Evolutionary conservation across 2,888 invertebrate genomes (phyloP).

Genomic region (Lordiphosa andalusiaca): DNA sequence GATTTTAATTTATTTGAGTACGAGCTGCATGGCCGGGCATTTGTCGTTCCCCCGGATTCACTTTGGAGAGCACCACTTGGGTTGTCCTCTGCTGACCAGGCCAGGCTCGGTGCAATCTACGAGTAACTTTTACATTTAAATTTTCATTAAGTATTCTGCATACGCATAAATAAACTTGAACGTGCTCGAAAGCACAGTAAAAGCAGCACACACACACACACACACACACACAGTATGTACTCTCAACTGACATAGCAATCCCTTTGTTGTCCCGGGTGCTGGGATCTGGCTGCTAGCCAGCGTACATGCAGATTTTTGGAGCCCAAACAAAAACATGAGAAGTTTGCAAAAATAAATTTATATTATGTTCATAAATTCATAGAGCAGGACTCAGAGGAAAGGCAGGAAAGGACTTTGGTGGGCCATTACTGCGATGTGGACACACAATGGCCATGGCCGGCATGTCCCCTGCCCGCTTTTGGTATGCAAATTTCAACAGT

Average conservation of each 20-base stretch:
- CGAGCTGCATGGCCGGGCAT: neutral
- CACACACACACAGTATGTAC: slow-evolving; percentile 23
- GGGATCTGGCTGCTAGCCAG: slow-evolving; percentile 26
- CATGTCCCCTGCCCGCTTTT: slow-evolving; percentile 45
- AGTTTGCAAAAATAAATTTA: slow-evolving; percentile 78
- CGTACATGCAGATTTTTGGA: slow-evolving; percentile 63
- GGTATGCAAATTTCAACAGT: slow-evolving; percentile 72
- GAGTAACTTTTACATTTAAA: slow-evolving; percentile 74
- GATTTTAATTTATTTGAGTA: slow-evolving; percentile 14
- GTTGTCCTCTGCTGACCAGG: slow-evolving; percentile 8
- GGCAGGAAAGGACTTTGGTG: slow-evolving; percentile 47
- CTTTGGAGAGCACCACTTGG: neutral
- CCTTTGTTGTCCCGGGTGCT: slow-evolving; percentile 57
- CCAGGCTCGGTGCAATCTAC: slow-evolving; percentile 47
- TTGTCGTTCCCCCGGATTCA: neutral
- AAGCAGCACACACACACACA: slow-evolving; percentile 44
- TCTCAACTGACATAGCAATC: slow-evolving; percentile 60
- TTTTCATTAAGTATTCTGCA: slow-evolving; percentile 77
- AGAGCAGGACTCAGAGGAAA: slow-evolving; percentile 53
- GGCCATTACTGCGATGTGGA: slow-evolving; percentile 59
- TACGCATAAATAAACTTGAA: slow-evolving; percentile 77
- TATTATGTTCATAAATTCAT: slow-evolving; percentile 79
- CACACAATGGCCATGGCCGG: slow-evolving; percentile 29
- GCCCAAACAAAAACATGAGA: slow-evolving; percentile 72
- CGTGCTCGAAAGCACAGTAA: slow-evolving; percentile 69